Base-by-base conservation (phyloP, 2,113 vertebrate species). In the Triplophysa tibetana region DNA sequence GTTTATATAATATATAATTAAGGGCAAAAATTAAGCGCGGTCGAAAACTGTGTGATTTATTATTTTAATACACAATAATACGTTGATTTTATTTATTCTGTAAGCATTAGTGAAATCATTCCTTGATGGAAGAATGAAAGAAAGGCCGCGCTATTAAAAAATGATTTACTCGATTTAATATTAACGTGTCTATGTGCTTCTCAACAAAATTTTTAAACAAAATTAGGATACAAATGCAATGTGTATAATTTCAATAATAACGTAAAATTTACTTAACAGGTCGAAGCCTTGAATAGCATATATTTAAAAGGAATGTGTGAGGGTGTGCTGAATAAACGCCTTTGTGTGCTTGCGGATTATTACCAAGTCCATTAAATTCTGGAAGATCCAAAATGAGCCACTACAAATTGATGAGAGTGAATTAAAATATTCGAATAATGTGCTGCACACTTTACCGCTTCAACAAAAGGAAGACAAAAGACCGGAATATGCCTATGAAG, bases 361-460 rank as follows among this genome's bases (percentile, higher is more conserved):
- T 64, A 70, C 16, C 54, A 63, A 29, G 69, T 56, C 23, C 29
- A 19, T 81, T 33, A 33, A 81, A 76, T 48, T 52, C 67, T 45
- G 12, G 61, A 21, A 73, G 33, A 66, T 80, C 72, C 48, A 45
- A 58, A 75, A 62, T 62, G 14, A 75, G 13, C 58, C 72, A 26
- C 58, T 75, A 48, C 23, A 75, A 63, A 75, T 41, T 75, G 72
- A 75, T 75, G 38, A 29, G 14, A 75, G 24, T 19, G 21, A 24
- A 62, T 45, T 75, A 29, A 75, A 7, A 75, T 61, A 62, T 75
- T 75, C 13, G 48, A 62, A 62, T 24, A 75, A 75, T 62, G 56
- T 23, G 10, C 72, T 29, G 56, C 41, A 75, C 72, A 48, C 72
- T 75, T 48, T 21, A 75, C 21, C 54, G 56, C n/a, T 58, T 60